A percentile compares a stretch with the other conserved stretches of the same genome.
Evolutionary conservation across 1,140 invertebrate species (phyloP).

Genomic region (Vanessa tameamea): DNA sequence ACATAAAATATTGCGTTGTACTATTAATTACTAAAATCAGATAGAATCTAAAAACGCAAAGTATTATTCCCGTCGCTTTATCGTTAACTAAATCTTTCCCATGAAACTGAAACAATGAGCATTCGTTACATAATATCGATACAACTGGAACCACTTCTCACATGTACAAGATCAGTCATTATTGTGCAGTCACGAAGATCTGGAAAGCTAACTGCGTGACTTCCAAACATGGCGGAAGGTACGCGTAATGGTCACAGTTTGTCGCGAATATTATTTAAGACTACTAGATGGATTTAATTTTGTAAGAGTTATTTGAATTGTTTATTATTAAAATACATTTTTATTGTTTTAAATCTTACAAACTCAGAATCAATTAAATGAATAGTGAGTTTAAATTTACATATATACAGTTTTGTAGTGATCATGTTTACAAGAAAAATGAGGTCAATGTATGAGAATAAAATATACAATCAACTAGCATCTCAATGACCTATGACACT

Average conservation of each 20-base stretch:
- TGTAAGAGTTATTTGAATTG: neutral
- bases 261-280: neutral
- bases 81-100: slow-evolving; percentile 1
- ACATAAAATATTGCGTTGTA: no score
- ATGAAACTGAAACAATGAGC: neutral
- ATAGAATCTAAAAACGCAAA: no score
- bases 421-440: no score
- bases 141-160: slow-evolving; percentile 8
- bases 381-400: no score
- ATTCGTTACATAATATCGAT: neutral
- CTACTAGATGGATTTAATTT: neutral
- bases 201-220: slow-evolving; percentile 18
- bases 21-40: no score
- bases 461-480: neutral
- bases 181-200: slow-evolving; percentile 17
- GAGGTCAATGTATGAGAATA: neutral
- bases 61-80: neutral
- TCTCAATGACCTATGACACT: slow-evolving; percentile 29
- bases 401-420: no score
- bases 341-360: no score
- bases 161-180: slow-evolving; percentile 1
- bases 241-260: slow-evolving; percentile 1
- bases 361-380: no score
- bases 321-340: no score
- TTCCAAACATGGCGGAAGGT: slow-evolving; percentile 15